Evolutionary conservation across 2,797 vertebrate genomes (phyloP).

Genomic region (Microcaecilia unicolor): DNA sequence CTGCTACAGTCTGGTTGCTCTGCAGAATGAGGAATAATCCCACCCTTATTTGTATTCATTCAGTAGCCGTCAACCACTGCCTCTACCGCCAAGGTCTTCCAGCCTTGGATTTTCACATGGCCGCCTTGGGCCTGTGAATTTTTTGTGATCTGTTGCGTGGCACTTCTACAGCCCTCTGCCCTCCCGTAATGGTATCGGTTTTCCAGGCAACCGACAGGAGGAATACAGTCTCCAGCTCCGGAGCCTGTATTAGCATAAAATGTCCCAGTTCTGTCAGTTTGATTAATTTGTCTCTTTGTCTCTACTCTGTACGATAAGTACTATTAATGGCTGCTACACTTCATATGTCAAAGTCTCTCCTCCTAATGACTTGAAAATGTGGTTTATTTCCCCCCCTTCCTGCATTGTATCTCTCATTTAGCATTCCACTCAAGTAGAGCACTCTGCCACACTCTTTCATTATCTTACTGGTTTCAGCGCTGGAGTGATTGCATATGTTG

Average conservation of each 20-base stretch:
- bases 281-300: conserved; percentile 82
- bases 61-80: too few relatives aligned
- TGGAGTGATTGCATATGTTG: conserved; percentile 88
- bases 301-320: conserved; percentile 72
- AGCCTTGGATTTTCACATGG: too few relatives aligned
- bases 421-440: conserved; percentile 60
- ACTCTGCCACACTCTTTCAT: conserved; percentile 73
- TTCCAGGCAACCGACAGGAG: conserved; percentile 58
- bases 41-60: conserved; percentile 54
- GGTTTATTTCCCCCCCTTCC: conserved; percentile 59
- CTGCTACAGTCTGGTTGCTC: conserved; percentile 40
- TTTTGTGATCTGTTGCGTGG: conserved; percentile 65
- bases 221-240: conserved; percentile 60
- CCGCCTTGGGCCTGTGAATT: conserved; percentile 54
- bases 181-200: conserved; percentile 70
- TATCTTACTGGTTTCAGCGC: conserved; percentile 73
- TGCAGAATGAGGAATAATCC: conserved; percentile 47
- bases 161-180: conserved; percentile 69
- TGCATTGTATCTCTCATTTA: conserved; percentile 67
- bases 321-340: conserved; percentile 73
- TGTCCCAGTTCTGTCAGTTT: conserved; percentile 75
- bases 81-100: too few relatives aligned
- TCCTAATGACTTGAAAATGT: conserved; percentile 74
- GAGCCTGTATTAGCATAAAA: conserved; percentile 70
- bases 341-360: conserved; percentile 72